Percentiles rank a stretch among this genome's conserved stretches.
phyloP scores from a whole-genome alignment of 2,113 vertebrate species.

The Mobula hypostoma region DNA sequence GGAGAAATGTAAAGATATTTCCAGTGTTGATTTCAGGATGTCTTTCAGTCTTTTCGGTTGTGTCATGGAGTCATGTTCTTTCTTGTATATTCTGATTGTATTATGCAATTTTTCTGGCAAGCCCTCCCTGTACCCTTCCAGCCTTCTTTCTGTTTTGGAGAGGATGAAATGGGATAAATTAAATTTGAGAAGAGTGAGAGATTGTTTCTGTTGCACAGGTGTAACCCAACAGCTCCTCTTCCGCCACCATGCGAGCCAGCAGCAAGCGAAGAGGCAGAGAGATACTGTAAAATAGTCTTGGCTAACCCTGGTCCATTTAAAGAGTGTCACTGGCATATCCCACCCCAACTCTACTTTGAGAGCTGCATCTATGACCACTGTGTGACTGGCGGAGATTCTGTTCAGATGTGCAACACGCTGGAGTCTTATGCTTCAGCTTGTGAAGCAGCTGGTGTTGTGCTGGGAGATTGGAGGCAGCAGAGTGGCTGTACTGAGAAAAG shows the following conservation, averaged over 20 bases:
- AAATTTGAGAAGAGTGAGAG: not conserved
- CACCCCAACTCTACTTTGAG: constrained; percentile 52
- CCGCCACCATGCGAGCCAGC: constrained; percentile 47
- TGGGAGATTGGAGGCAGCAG: constrained; percentile 53
- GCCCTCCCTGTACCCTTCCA: too few species aligned
- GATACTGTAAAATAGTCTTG: constrained; percentile 50
- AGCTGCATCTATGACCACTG: constrained; percentile 64
- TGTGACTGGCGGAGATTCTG: constrained; percentile 47
- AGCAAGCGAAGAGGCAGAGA: constrained; percentile 47
- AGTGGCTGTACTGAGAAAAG: constrained; percentile 57
- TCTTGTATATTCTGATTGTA: too few species aligned
- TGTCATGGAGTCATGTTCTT: not conserved
- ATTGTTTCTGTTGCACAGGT: constrained; percentile 46
- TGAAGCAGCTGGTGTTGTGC: constrained; percentile 52
- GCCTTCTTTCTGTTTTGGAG: not conserved
- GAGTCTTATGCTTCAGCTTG: constrained; percentile 57
- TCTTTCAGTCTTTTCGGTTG: not conserved
- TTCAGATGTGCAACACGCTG: constrained; percentile 56
- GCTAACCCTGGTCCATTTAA: constrained; percentile 46
- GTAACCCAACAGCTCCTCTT: constrained; percentile 45
- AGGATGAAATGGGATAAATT: not conserved
- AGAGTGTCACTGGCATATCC: constrained; percentile 54
- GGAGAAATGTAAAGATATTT: not conserved
- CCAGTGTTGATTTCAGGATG: not conserved
- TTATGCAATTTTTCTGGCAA: too few species aligned